These are phyloP conservation scores for Turritopsis dohrnii DNA, from an alignment of 30 jellyfish, hydroid and myxozoan genomes.

Conservation along the genomic window DNA sequence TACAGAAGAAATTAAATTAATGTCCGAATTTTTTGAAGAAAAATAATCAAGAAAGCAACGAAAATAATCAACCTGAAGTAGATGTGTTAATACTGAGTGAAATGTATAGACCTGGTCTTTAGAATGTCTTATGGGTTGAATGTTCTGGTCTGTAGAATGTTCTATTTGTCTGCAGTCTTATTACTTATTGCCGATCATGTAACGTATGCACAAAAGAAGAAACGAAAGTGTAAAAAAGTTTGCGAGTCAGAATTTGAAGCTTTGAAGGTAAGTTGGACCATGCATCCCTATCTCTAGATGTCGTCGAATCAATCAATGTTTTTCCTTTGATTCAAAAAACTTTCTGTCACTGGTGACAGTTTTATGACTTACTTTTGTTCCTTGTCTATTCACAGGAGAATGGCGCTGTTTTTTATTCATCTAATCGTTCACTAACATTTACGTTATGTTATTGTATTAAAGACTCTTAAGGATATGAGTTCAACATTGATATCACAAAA, in stretches of 20 bases:
- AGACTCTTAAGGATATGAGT: neutral
- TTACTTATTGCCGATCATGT: neutral
- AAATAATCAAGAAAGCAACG: neutral
- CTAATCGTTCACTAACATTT: neutral
- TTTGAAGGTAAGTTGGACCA: slow-evolving; percentile 12
- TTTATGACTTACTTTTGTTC: neutral
- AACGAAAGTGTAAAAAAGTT: slow-evolving; percentile 16
- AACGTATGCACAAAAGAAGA: neutral
- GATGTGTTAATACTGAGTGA: neutral
- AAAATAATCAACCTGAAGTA: neutral
- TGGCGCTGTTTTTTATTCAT: neutral
- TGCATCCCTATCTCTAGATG: neutral
- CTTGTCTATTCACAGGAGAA: neutral
- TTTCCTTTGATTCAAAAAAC: neutral
- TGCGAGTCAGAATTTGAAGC: slow-evolving; percentile 16
- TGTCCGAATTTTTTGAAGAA: neutral
- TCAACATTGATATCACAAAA: neutral
- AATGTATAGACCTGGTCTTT: neutral
- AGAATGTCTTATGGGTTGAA: slow-evolving; percentile 8
- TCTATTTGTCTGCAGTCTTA: neutral
- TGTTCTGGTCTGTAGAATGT: slow-evolving; percentile 16
- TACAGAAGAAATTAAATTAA: no score
- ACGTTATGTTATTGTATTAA: neutral
- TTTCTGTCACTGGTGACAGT: neutral
- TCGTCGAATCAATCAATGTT: neutral